Evolutionary conservation across 2,113 vertebrate species (phyloP).

Genomic region (Tachycineta bicolor): DNA sequence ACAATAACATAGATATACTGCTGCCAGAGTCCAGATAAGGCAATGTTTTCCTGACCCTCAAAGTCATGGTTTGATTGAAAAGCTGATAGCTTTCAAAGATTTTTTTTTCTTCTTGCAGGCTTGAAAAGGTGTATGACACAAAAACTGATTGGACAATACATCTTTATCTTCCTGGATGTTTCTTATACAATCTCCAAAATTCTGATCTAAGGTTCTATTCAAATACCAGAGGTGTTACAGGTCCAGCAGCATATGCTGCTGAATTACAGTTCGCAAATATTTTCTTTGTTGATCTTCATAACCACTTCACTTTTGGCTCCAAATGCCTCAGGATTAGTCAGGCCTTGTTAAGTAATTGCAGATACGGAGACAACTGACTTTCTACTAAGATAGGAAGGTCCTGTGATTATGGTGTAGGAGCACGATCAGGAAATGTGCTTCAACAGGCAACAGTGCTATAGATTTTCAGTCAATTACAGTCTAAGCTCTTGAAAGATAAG

Average conservation of each 20-base stretch:
- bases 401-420: neutral
- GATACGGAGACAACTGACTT: neutral
- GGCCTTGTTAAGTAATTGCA: neutral
- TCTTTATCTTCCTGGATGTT: neutral
- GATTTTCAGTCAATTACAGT: conserved; percentile 22
- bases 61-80: neutral
- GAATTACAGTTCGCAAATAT: neutral
- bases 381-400: neutral
- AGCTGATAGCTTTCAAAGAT: neutral
- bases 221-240: neutral
- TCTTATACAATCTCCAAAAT: neutral
- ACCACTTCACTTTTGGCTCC: neutral
- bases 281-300: neutral
- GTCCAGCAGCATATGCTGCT: neutral
- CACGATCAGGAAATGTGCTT: neutral
- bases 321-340: neutral
- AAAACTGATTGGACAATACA: neutral
- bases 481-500: conserved; percentile 18
- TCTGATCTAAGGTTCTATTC: neutral
- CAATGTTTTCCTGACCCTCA: neutral
- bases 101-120: neutral
- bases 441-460: neutral
- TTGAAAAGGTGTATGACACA: neutral
- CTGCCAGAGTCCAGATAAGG: neutral
- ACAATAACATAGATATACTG: neutral